Percentiles rank a stretch among this genome's conserved stretches.
Conservation (phyloP, 2,888 invertebrate species). For the Andrena fulva region DNA sequence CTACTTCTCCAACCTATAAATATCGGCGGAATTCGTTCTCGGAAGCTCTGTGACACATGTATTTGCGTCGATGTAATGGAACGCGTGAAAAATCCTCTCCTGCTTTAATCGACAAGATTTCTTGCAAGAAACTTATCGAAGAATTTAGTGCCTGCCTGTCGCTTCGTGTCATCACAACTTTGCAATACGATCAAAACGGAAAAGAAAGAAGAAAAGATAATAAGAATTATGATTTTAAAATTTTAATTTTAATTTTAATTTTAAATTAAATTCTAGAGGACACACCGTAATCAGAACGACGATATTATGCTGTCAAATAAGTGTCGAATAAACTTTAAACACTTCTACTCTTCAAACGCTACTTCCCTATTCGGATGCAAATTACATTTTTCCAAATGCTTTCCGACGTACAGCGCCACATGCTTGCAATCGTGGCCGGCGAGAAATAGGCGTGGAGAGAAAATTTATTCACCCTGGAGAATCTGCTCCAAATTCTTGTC, state of each 20-base stretch:
- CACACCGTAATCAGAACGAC: no score
- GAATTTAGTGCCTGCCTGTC: neutral
- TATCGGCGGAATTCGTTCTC: constrained; percentile 33
- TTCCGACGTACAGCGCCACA: neutral
- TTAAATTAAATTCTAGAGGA: neutral
- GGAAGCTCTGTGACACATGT: constrained; percentile 12
- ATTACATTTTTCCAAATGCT: neutral
- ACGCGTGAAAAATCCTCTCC: neutral
- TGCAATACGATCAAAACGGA: neutral
- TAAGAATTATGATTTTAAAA: neutral
- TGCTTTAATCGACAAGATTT: neutral
- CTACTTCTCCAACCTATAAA: constrained; percentile 19
- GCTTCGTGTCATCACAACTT: neutral
- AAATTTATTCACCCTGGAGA: constrained; percentile 14
- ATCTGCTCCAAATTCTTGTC: constrained; percentile 39
- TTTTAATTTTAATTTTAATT: neutral
- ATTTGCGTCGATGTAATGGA: neutral
- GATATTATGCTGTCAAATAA: no score
- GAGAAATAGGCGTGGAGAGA: constrained; percentile 1
- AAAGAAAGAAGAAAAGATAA: neutral
- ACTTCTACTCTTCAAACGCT: neutral
- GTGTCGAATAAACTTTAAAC: neutral
- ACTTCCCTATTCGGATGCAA: neutral
- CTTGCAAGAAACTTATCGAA: neutral
- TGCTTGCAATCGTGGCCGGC: neutral